Percentiles rank a stretch among this genome's conserved stretches.
Conservation (phyloP, 1,140 invertebrate species). For the Hyphantria cunea region DNA sequence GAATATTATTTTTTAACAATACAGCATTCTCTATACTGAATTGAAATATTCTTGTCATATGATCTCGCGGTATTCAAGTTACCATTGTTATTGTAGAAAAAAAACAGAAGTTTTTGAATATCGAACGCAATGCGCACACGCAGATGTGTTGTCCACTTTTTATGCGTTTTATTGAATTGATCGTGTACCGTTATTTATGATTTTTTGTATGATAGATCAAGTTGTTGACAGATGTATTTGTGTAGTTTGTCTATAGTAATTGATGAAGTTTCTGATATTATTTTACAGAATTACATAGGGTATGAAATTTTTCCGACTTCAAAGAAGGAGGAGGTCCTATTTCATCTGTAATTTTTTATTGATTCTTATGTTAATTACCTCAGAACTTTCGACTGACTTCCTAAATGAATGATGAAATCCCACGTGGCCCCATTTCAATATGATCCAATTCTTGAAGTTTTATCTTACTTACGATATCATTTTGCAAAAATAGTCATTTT, state of each 20-base stretch:
- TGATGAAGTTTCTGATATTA: slow-evolving; percentile 32
- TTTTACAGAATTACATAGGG: slow-evolving; percentile 9
- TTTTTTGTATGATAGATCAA: slow-evolving; percentile 56
- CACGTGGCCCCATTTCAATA: too few relatives aligned
- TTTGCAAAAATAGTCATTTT: too few relatives aligned
- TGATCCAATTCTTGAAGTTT: too few relatives aligned
- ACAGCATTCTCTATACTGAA: not conserved
- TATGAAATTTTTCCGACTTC: too few relatives aligned
- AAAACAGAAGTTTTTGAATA: slow-evolving; percentile 62
- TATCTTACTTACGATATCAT: too few relatives aligned
- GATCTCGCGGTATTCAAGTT: slow-evolving; percentile 65
- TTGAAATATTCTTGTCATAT: slow-evolving; percentile 43
- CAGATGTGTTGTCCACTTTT: slow-evolving; percentile 74
- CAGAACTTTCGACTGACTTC: too few relatives aligned
- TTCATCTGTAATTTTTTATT: too few relatives aligned
- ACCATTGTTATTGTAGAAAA: slow-evolving; percentile 59
- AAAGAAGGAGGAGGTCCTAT: too few relatives aligned
- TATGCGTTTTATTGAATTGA: slow-evolving; percentile 59
- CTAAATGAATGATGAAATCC: too few relatives aligned
- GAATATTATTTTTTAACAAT: slow-evolving; percentile 2
- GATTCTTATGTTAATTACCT: too few relatives aligned
- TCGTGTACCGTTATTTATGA: slow-evolving; percentile 56
- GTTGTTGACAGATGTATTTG: slow-evolving; percentile 62
- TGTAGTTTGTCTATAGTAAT: slow-evolving; percentile 36
- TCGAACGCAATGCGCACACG: slow-evolving; percentile 52